phyloP scores from a whole-genome alignment of 2,113 vertebrate species.

The Thalassarche chlororhynchos region DNA sequence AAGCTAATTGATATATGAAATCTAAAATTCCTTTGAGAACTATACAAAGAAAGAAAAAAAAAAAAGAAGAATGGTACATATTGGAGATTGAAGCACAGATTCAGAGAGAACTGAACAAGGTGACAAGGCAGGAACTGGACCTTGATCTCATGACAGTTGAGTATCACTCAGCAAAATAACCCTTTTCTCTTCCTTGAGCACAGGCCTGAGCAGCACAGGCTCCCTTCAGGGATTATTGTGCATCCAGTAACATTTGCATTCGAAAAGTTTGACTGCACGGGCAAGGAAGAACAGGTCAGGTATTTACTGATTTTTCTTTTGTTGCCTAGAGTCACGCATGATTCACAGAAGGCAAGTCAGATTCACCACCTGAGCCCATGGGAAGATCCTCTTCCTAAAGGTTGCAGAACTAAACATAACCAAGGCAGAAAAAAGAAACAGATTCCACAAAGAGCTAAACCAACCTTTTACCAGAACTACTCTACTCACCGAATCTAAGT shows the following conservation, averaged over 20 bases:
- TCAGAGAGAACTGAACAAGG: background rate
- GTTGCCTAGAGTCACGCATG: background rate
- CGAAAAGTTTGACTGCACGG: background rate
- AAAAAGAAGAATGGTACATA: background rate
- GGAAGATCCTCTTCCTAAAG: conserved; percentile 16
- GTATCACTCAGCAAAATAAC: background rate
- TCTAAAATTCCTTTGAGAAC: background rate
- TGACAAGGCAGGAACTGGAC: background rate
- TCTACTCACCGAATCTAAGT: background rate
- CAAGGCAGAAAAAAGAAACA: background rate
- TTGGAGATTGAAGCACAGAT: background rate
- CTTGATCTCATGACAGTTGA: background rate
- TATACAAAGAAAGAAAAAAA: background rate
- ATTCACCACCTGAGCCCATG: background rate
- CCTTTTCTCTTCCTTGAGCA: background rate
- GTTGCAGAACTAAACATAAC: background rate
- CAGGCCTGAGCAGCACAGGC: background rate
- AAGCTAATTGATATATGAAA: background rate
- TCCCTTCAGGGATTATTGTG: background rate
- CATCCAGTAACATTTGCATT: background rate
- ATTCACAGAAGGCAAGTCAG: conserved; percentile 8
- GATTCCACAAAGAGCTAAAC: background rate
- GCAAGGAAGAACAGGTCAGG: conserved; percentile 18
- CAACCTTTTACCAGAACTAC: background rate
- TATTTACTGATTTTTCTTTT: conserved; percentile 8